phyloP scores from a whole-genome alignment of 2,888 invertebrate genomes.

The Sphaerophoria taeniata region DNA sequence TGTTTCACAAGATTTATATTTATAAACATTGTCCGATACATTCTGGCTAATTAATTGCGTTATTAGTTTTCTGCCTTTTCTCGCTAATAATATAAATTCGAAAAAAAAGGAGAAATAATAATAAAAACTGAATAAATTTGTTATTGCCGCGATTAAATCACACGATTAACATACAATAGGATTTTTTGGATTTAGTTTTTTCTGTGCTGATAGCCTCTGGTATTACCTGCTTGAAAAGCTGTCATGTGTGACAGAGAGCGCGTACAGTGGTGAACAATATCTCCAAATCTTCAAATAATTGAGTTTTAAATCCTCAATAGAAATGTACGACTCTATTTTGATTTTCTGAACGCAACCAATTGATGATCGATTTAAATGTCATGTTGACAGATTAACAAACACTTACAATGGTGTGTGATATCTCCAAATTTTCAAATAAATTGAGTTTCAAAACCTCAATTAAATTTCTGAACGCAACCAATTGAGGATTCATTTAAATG shows the following conservation, averaged over 20 bases:
- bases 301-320: too few species aligned
- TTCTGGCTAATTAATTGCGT: constrained; percentile 64
- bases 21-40: constrained; percentile 41
- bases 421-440: not conserved
- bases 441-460: not conserved
- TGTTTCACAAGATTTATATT: constrained; percentile 9
- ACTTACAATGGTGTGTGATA: not conserved
- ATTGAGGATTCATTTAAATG: too few species aligned
- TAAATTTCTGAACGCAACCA: too few species aligned
- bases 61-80: constrained; percentile 65
- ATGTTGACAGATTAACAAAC: not conserved
- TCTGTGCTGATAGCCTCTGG: constrained; percentile 41
- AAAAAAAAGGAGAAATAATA: constrained; percentile 26
- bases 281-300: too few species aligned
- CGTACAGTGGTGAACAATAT: not conserved
- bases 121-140: constrained; percentile 50
- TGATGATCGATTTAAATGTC: too few species aligned
- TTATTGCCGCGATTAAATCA: constrained; percentile 53
- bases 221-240: constrained; percentile 1
- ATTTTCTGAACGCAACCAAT: too few species aligned
- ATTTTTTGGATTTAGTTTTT: constrained; percentile 36
- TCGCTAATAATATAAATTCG: constrained; percentile 53
- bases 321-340: too few species aligned
- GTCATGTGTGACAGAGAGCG: not conserved
- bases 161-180: constrained; percentile 55